These are phyloP conservation scores for Streptopelia turtur DNA, from an alignment of 2,797 vertebrate species.

Conservation along the genomic window DNA sequence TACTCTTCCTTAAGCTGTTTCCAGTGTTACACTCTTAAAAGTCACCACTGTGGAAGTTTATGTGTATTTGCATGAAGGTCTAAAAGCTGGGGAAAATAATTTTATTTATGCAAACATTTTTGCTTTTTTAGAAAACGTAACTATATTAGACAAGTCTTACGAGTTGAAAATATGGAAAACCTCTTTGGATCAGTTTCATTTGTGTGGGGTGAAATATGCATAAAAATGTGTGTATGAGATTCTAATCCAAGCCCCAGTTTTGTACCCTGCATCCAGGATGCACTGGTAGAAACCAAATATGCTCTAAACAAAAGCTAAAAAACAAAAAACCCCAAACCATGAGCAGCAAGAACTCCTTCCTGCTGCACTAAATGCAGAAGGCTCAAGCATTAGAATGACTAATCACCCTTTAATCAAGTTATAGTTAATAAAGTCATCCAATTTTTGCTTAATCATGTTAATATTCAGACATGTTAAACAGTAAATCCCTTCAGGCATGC, in stretches of 20 bases:
- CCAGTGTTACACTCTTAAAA: not conserved
- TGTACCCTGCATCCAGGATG: not conserved
- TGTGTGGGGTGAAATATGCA: not conserved
- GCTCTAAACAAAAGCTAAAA: not conserved
- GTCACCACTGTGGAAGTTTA: not conserved
- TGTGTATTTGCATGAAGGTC: not conserved
- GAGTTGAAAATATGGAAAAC: not conserved
- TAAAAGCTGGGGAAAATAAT: not conserved
- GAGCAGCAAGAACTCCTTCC: not conserved
- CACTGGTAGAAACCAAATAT: not conserved
- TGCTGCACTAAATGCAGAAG: not conserved
- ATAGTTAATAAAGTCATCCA: slow-evolving; percentile 62
- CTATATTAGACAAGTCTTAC: not conserved
- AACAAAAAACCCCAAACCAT: not conserved
- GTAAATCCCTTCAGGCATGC: slow-evolving; percentile 59
- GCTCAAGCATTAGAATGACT: slow-evolving; percentile 52
- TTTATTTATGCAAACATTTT: rapidly evolving
- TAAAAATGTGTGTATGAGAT: not conserved
- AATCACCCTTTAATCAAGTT: slow-evolving; percentile 67
- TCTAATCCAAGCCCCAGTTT: not conserved
- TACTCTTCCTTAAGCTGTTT: not conserved
- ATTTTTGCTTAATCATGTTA: slow-evolving; percentile 73
- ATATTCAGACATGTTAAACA: slow-evolving; percentile 68
- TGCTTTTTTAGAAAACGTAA: not conserved
- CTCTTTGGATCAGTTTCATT: not conserved